Percentiles rank a stretch among this genome's conserved stretches.
phyloP scores from a whole-genome alignment of 2,888 invertebrate genomes.

The Noctuana brunneofusca region DNA sequence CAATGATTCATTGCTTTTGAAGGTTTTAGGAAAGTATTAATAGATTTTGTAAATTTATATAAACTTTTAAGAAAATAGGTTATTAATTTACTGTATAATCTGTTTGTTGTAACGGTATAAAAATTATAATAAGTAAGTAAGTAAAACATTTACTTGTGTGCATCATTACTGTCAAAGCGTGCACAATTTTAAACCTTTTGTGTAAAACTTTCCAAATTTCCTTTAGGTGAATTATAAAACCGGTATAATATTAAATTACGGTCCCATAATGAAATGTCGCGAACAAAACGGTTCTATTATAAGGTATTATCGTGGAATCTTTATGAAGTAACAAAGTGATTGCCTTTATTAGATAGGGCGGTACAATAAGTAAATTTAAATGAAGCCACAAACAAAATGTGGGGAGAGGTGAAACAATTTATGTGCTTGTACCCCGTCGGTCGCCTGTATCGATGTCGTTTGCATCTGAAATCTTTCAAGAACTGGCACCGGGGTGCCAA shows the following conservation, averaged over 20 bases:
- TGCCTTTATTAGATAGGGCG: slow-evolving; percentile 46
- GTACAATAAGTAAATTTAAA: slow-evolving; percentile 68
- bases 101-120: too few species aligned
- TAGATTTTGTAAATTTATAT: too few species aligned
- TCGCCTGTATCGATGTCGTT: slow-evolving; percentile 75
- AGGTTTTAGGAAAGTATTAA: too few species aligned
- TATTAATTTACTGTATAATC: too few species aligned
- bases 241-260: slow-evolving; percentile 37
- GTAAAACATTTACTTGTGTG: not conserved
- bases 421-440: slow-evolving; percentile 59
- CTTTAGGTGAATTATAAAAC: slow-evolving; percentile 19
- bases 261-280: slow-evolving; percentile 39
- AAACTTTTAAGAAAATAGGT: too few species aligned
- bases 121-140: too few species aligned
- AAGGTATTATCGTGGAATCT: slow-evolving; percentile 49
- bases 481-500: slow-evolving; percentile 50
- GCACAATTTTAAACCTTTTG: slow-evolving; percentile 11
- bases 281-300: slow-evolving; percentile 46
- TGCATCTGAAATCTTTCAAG: slow-evolving; percentile 80
- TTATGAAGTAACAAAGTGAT: slow-evolving; percentile 52
- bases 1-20: too few species aligned
- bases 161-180: slow-evolving; percentile 5
- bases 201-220: slow-evolving; percentile 31
- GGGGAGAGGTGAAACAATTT: slow-evolving; percentile 61
- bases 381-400: slow-evolving; percentile 72